phyloP scores from a whole-genome alignment of 2,797 vertebrate species.

The Eutrigla gurnardus region DNA sequence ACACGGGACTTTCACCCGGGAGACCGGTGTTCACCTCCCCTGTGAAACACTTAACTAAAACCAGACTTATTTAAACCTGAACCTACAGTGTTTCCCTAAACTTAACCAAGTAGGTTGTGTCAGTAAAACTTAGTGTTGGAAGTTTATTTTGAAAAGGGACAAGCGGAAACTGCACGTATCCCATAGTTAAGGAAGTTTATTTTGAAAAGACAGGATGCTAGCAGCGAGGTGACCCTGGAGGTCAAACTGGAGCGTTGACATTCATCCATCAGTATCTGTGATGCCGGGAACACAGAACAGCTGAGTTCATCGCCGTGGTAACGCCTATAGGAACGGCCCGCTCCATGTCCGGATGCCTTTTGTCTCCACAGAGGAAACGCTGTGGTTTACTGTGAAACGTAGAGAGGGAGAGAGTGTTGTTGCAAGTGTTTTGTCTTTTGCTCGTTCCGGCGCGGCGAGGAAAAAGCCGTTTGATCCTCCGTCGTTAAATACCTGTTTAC shows the following conservation, averaged over 20 bases:
- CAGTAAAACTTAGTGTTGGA: background rate
- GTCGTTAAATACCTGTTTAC: constrained; percentile 79
- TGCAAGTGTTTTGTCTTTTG: background rate
- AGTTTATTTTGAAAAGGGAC: too few relatives aligned
- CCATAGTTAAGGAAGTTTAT: too few relatives aligned
- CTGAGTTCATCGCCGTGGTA: background rate
- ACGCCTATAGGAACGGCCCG: constrained; percentile 13
- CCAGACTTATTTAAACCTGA: too few relatives aligned
- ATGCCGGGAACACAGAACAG: constrained; percentile 1
- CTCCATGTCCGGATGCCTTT: constrained; percentile 2
- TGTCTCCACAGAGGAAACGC: constrained; percentile 17
- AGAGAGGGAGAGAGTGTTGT: constrained; percentile 20
- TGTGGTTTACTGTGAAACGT: constrained; percentile 35
- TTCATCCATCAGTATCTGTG: constrained; percentile 25
- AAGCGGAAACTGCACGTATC: too few relatives aligned
- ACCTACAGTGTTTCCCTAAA: background rate
- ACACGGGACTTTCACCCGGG: too few relatives aligned
- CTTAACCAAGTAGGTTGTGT: background rate
- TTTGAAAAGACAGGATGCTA: background rate
- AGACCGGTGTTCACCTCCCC: too few relatives aligned
- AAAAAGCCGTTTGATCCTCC: constrained; percentile 52
- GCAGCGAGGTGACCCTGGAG: too few relatives aligned
- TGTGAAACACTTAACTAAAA: too few relatives aligned
- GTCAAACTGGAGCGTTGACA: background rate
- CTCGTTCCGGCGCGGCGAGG: background rate